Conservation (phyloP, 2,888 invertebrate species). For the Amaurobius ferox region DNA sequence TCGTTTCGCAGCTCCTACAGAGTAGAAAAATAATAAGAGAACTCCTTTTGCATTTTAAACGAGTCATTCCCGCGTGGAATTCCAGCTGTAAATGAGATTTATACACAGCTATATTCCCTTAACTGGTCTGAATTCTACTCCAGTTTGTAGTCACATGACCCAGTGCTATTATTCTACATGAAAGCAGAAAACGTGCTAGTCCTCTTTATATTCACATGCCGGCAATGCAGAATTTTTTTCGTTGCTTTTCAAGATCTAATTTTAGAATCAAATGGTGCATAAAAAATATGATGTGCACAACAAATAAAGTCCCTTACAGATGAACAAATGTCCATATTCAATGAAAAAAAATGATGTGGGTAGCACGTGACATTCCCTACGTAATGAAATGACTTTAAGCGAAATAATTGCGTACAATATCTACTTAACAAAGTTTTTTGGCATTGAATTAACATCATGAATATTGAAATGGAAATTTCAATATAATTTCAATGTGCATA, state of each 20-base stretch:
- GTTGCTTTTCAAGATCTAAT: neutral
- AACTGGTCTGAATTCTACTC: constrained; percentile 41
- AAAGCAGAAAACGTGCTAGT: constrained; percentile 26
- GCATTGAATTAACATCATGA: too few relatives aligned
- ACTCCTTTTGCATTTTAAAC: constrained; percentile 65
- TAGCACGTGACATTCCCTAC: too few relatives aligned
- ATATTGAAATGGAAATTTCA: too few relatives aligned
- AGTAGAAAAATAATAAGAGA: constrained; percentile 52
- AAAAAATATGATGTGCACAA: too few relatives aligned
- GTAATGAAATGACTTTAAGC: too few relatives aligned
- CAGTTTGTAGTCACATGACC: constrained; percentile 10
- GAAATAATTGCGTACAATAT: too few relatives aligned
- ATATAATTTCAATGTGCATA: too few relatives aligned
- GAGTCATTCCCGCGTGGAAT: constrained; percentile 28
- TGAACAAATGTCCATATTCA: too few relatives aligned
- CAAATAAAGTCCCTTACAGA: too few relatives aligned
- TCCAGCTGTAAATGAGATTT: constrained; percentile 61
- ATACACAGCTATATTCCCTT: constrained; percentile 41
- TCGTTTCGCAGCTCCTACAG: constrained; percentile 13
- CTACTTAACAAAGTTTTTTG: too few relatives aligned
- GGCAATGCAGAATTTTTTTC: constrained; percentile 21
- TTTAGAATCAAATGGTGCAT: too few relatives aligned
- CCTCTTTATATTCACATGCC: constrained; percentile 39
- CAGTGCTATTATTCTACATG: constrained; percentile 49
- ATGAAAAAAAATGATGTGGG: too few relatives aligned